Conservation (phyloP, 2,113 vertebrate genomes). For the Pipra filicauda region DNA sequence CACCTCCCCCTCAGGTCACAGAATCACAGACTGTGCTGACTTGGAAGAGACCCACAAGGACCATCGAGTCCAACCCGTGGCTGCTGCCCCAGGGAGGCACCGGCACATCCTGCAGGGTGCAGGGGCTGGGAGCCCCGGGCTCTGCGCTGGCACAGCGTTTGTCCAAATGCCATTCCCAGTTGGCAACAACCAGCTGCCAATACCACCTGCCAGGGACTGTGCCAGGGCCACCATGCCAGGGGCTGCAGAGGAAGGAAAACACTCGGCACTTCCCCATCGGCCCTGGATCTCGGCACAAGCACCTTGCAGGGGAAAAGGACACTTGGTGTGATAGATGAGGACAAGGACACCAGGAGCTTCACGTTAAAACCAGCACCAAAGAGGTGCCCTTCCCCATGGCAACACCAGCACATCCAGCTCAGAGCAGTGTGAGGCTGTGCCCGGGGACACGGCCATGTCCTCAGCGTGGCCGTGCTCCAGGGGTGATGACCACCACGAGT, state of each 20-base stretch:
- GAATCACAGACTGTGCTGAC: neutral
- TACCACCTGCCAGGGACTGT: neutral
- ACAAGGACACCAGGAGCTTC: neutral
- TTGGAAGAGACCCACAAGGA: neutral
- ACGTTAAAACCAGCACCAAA: rapidly evolving
- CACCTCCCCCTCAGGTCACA: neutral
- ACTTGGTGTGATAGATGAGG: neutral
- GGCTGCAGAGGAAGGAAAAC: neutral
- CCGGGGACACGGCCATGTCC: rapidly evolving
- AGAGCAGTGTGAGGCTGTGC: neutral
- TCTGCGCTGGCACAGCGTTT: rapidly evolving
- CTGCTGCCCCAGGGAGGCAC: neutral
- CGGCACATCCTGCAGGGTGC: neutral
- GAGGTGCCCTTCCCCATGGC: neutral
- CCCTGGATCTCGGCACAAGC: neutral
- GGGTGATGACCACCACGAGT: rapidly evolving
- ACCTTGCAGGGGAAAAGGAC: neutral
- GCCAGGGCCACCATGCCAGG: neutral
- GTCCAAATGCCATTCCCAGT: neutral
- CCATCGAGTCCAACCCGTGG: neutral
- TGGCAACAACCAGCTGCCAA: neutral
- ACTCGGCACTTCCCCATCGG: rapidly evolving
- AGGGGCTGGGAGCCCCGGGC: neutral
- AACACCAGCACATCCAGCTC: neutral
- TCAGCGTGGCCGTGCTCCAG: rapidly evolving